Conservation (phyloP, 1,140 invertebrate genomes). For the Aphis gossypii region DNA sequence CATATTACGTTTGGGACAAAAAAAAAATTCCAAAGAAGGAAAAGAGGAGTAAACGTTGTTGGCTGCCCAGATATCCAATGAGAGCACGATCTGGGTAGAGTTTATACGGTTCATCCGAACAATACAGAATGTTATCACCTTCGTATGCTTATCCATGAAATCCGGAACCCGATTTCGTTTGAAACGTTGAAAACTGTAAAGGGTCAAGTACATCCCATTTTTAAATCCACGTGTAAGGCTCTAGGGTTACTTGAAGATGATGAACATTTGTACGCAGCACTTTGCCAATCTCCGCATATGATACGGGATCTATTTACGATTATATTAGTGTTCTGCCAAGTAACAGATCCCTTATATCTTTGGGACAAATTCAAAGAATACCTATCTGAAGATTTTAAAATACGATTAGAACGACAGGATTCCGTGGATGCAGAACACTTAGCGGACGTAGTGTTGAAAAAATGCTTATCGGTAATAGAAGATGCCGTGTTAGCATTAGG, state of each 20-base stretch:
- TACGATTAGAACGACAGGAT: no score
- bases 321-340: no score
- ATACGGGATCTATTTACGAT: no score
- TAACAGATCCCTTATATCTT: no score
- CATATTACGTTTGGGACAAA: slow-evolving; percentile 52
- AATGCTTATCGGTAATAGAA: no score
- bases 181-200: slow-evolving; percentile 63
- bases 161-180: slow-evolving; percentile 64
- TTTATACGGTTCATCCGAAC: slow-evolving; percentile 63
- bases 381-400: no score
- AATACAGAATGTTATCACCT: slow-evolving; percentile 61
- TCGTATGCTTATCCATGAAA: slow-evolving; percentile 61
- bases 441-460: no score
- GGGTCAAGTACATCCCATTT: slow-evolving; percentile 61
- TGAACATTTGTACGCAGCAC: neutral
- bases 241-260: no score
- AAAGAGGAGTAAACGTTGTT: slow-evolving; percentile 55
- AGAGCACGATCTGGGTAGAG: slow-evolving; percentile 60
- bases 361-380: no score
- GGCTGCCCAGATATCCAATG: slow-evolving; percentile 59
- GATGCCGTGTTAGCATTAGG: no score
- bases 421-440: no score
- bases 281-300: no score
- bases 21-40: slow-evolving; percentile 58
- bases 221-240: slow-evolving; percentile 57